These are phyloP conservation scores for Teleogryllus oceanicus DNA, from an alignment of 2,888 invertebrate species.

Conservation along the genomic window DNA sequence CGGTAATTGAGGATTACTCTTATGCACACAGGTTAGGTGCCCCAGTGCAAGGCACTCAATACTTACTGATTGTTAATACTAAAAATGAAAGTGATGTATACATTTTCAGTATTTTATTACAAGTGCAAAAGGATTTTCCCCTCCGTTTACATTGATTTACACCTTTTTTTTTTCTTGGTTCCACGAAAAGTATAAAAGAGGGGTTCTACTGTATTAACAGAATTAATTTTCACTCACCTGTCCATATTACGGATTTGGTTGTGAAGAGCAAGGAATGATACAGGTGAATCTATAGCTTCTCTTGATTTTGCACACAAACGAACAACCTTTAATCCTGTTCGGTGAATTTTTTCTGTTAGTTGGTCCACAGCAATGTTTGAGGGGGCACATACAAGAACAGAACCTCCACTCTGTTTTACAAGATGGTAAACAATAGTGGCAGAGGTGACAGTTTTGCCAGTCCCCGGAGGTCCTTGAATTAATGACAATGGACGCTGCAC, in stretches of 20 bases:
- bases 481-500: constrained; percentile 91
- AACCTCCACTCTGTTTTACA: constrained; percentile 86
- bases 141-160: no score
- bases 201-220: neutral
- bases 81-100: no score
- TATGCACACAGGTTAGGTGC: no score
- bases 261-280: constrained; percentile 93
- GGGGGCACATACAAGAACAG: constrained; percentile 95
- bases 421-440: constrained; percentile 98
- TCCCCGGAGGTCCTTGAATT: constrained; percentile 96
- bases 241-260: constrained; percentile 96
- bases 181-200: no score
- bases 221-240: constrained; percentile 50
- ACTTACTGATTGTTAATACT: no score
- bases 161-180: no score
- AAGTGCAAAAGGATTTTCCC: no score
- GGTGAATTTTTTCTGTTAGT: constrained; percentile 96
- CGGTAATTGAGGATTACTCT: no score
- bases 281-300: constrained; percentile 96
- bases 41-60: no score
- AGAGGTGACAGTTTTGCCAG: constrained; percentile 98
- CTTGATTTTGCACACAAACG: constrained; percentile 95
- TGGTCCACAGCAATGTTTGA: constrained; percentile 99
- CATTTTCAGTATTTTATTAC: no score
- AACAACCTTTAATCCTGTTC: constrained; percentile 89